Evolutionary conservation across 2,888 invertebrate species (phyloP).

Genomic region (Lochmaea capreae): DNA sequence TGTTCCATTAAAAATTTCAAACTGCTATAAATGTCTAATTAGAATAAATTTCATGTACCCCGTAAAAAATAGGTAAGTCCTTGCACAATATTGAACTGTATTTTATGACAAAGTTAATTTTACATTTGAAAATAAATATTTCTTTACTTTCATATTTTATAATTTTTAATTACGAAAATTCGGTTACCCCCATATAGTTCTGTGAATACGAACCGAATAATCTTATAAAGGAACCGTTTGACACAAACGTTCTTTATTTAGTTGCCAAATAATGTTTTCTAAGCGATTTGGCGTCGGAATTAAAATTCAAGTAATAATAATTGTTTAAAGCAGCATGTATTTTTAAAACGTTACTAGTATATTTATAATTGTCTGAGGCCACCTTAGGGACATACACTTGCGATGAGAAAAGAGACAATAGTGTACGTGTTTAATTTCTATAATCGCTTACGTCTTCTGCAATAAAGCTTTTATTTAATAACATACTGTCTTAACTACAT

Average conservation of each 20-base stretch:
- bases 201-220: not conserved
- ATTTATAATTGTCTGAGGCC: slow-evolving; percentile 41
- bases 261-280: slow-evolving; percentile 5
- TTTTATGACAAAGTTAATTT: too few species aligned
- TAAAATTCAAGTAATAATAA: slow-evolving; percentile 21
- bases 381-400: slow-evolving; percentile 28
- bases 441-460: not conserved
- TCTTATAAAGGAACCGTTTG: not conserved
- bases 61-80: too few species aligned
- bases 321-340: slow-evolving; percentile 37
- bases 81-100: too few species aligned
- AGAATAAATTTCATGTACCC: too few species aligned
- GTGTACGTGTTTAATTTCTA: slow-evolving; percentile 17
- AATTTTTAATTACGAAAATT: too few species aligned
- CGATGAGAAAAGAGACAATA: slow-evolving; percentile 20
- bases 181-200: too few species aligned
- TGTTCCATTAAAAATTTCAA: too few species aligned
- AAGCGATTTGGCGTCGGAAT: slow-evolving; percentile 9
- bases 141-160: too few species aligned
- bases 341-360: slow-evolving; percentile 32
- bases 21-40: too few species aligned
- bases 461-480: not conserved
- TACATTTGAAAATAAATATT: too few species aligned
- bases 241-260: not conserved
- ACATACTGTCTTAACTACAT: not conserved